Conservation (phyloP, 2,888 invertebrate genomes). For the Harmothoe impar region DNA sequence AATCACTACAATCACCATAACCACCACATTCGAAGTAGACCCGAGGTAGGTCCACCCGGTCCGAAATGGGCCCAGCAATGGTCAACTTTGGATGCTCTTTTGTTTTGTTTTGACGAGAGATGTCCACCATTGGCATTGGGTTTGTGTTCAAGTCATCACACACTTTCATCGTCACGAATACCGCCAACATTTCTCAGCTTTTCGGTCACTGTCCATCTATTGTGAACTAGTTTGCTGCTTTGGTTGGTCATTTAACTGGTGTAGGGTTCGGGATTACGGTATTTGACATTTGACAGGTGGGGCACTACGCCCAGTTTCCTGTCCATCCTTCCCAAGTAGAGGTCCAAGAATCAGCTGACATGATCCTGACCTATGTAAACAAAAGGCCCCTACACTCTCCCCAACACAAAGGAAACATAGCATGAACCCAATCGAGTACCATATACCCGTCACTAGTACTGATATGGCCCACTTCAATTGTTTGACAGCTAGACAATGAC, state of each 20-base stretch:
- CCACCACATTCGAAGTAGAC: conserved; percentile 73
- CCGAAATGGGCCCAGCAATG: background rate
- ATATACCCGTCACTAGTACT: no score
- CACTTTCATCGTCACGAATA: conserved; percentile 21
- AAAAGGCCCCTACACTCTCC: background rate
- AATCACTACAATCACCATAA: conserved; percentile 76
- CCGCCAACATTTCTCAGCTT: background rate
- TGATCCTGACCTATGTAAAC: conserved; percentile 17
- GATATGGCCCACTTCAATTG: no score
- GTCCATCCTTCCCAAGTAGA: background rate
- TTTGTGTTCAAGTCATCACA: conserved; percentile 23
- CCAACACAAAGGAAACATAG: no score
- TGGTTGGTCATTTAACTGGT: background rate
- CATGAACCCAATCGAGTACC: no score
- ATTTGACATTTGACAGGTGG: conserved; percentile 26
- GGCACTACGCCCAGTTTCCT: background rate
- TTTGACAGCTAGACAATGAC: no score
- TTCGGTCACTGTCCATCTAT: background rate
- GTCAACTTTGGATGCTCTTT: conserved; percentile 47
- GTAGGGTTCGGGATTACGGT: background rate
- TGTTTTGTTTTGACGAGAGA: conserved; percentile 54
- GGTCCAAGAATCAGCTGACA: conserved; percentile 43
- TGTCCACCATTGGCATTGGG: conserved; percentile 39
- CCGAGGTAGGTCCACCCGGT: conserved; percentile 74
- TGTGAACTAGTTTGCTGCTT: no score